Evolutionary conservation across 2,888 invertebrate genomes (phyloP), one percentile per base, ranked within the genome.

Genomic region (Myathropa florea): DNA sequence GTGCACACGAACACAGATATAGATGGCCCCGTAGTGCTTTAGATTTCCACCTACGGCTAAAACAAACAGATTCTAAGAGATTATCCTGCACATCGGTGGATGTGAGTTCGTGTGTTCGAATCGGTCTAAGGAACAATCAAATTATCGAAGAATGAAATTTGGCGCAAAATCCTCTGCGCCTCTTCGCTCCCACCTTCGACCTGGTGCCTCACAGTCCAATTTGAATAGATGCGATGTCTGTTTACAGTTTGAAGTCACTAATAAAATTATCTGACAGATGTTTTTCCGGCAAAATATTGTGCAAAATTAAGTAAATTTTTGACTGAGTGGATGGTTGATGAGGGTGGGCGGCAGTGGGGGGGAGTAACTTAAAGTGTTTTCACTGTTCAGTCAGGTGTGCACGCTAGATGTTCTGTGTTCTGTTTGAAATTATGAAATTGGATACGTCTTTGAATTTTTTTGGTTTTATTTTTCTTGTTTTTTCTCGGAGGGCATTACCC

Each of bases 221-320:
- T 24, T 21, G 30, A 55, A 46, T 55, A 63, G 64, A 61, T 72
- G 57, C 21, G 68, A 71, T 71, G 76, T 78, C 63, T 80, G 80
- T 76, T 80, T 80, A 70, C 73, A 39, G 61, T 81, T 77, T 85
- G 61, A 71, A 77, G 77, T 77, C 84, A 81, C 80, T 81, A 77
- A 85, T 77, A 73, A 81, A 85, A 81, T 55, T 72, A 72, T 85
- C 84, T 77, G 76, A 81, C 84, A 85, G 84, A 85, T 85, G 84
- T 85, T 81, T 77, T 73, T 64, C 73, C 75, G 64, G 68, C 68
- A 73, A 75, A 83, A 79, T 18, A 46, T 46, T 46, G 46, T 64
- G n/a, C 33, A 70, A 64, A 73, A 79, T 79, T 73, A 63, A 73
- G 68, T 64, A 70, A 73, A 73, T 68, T 75, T 83, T 70, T 53